Conservation (phyloP, 2,888 invertebrate species). For the Nowickia ferox region DNA sequence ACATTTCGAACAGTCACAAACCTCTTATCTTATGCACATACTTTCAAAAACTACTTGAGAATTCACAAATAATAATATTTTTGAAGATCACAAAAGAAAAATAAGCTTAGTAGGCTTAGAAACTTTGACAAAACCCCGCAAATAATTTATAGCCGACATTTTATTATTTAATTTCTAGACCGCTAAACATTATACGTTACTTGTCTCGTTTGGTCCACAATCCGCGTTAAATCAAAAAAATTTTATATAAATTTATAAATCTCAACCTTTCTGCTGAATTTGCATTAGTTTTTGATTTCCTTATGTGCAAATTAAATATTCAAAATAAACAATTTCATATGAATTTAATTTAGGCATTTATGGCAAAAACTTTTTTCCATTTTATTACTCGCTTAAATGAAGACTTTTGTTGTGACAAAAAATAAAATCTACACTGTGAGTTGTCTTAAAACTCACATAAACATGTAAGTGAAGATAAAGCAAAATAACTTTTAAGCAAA, state of each 20-base stretch:
- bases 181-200: too few species aligned
- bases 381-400: background rate
- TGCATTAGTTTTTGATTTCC: background rate
- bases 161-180: too few species aligned
- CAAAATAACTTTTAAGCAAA: conserved; percentile 6
- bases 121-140: too few species aligned
- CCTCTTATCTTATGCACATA: too few species aligned
- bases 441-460: background rate
- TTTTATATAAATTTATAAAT: background rate
- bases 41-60: too few species aligned
- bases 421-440: background rate
- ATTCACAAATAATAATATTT: too few species aligned
- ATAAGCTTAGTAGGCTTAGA: too few species aligned
- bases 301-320: background rate
- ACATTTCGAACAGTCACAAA: too few species aligned
- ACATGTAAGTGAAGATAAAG: background rate
- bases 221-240: too few species aligned
- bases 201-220: too few species aligned
- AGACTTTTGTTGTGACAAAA: background rate
- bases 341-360: conserved; percentile 8
- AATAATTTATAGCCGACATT: too few species aligned
- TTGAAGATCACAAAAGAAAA: too few species aligned
- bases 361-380: conserved; percentile 22
- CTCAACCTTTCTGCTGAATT: background rate
- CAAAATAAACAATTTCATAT: conserved; percentile 15